Conservation (phyloP, 2,113 vertebrate species). For the Rutilus rutilus region DNA sequence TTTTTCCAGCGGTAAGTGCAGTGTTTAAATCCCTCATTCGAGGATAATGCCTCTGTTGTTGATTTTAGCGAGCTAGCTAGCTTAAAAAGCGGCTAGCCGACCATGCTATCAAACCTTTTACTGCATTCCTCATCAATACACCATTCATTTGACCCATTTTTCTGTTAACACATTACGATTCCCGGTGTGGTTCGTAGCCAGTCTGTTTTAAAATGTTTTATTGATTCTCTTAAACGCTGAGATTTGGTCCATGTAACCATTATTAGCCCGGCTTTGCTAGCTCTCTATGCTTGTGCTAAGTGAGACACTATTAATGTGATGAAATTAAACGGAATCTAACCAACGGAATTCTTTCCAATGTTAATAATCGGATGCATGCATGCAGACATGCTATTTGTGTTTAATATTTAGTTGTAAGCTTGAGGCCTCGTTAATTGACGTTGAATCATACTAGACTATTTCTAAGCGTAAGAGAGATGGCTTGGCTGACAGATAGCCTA, state of each 20-base stretch:
- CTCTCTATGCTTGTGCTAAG: not conserved
- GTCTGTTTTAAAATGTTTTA: not conserved
- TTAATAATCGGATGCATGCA: not conserved
- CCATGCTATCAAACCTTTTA: not conserved
- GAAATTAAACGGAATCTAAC: not conserved
- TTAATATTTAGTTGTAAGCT: not conserved
- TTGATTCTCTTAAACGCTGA: not conserved
- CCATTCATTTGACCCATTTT: not conserved
- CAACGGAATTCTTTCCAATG: not conserved
- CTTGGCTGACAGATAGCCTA: not conserved
- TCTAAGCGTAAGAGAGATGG: not conserved
- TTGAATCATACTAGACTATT: not conserved
- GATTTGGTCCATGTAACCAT: not conserved
- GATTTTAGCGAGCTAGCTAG: conserved; percentile 39
- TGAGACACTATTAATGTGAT: not conserved
- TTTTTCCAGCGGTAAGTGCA: conserved; percentile 71
- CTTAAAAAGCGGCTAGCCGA: conserved; percentile 56
- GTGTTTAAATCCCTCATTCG: not conserved
- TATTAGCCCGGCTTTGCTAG: conserved; percentile 30
- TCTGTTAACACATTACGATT: not conserved
- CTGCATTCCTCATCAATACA: not conserved
- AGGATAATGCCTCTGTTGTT: conserved; percentile 34
- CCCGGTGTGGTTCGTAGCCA: not conserved
- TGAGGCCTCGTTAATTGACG: not conserved
- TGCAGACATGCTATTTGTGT: not conserved